Conservation (phyloP, 2,888 invertebrate species). For the Rhogogaster chlorosoma region DNA sequence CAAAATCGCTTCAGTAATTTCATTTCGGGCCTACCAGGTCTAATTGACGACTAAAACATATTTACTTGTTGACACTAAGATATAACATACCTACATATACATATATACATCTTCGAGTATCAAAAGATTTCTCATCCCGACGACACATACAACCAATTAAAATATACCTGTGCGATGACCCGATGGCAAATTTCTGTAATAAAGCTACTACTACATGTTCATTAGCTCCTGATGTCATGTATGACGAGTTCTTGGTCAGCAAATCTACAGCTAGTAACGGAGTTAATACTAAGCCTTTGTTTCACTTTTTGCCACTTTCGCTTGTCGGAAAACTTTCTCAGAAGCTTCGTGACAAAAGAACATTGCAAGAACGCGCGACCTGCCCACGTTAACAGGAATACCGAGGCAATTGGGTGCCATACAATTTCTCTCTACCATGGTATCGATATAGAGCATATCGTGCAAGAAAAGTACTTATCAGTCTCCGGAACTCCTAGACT, state of each 20-base stretch:
- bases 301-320: slow-evolving; percentile 46
- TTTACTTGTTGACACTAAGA: background rate
- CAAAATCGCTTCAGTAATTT: background rate
- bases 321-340: slow-evolving; percentile 36
- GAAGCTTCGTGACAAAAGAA: slow-evolving; percentile 47
- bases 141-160: background rate
- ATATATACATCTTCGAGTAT: background rate
- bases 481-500: slow-evolving; percentile 17
- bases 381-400: slow-evolving; percentile 22
- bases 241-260: slow-evolving; percentile 22
- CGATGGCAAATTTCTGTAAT: background rate
- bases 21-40: background rate
- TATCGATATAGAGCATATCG: background rate
- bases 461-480: slow-evolving; percentile 23
- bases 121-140: background rate
- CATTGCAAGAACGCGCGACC: slow-evolving; percentile 41
- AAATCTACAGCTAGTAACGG: background rate
- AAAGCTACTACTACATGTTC: background rate
- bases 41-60: background rate
- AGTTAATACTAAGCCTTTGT: slow-evolving; percentile 26
- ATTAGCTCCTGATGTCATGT: background rate
- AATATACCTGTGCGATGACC: background rate
- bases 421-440: slow-evolving; percentile 17
- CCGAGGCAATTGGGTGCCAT: slow-evolving; percentile 31
- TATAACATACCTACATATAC: no score